Base-by-base conservation (phyloP, 2,888 invertebrate genomes). In the Stenodema calcarata region DNA sequence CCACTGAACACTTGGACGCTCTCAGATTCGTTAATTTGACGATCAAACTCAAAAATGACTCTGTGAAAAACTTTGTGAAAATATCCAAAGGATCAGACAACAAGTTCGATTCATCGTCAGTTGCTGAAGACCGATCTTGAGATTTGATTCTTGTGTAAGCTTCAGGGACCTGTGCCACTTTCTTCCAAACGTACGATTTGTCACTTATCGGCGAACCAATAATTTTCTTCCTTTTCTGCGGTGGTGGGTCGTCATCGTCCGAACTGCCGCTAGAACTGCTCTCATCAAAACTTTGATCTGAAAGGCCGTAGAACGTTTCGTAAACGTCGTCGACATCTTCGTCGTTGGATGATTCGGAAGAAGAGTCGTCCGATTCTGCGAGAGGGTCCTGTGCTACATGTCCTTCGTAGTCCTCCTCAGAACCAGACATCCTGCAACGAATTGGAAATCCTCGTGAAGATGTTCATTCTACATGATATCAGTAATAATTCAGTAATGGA, bases 31-130 rank as follows among this genome's bases (percentile, higher is more conserved):
- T 69, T 4, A 70, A 35, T 69, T 62, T 62, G 41, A 62, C 62
- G 23, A 35, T 28, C 23, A 70, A n/a, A 23, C 41, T 28, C 3
- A 82, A 16, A n/a, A 84, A 70, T n/a, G 84, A 47, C 4, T 84
- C 84, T 1, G 70, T 44, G 75, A 84, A 84, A 16, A 30, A 73
- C 16, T 75, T 75, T 11, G 44, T 73, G 44, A 84, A 84, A 18
- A 84, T 69, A 18, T 30, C 18, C 18, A 41, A 18, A 14, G 82
- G 82, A 18, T 82, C 82, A 23, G 44, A 23, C 6, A 23, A 78
- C 4, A 78, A 18, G 18, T 44, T 14, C 23, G 44, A 27, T 3
- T 50, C 23, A 75, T 4, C 11, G 30, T 69, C n/a, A 14, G 16
- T 14, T 9, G 42, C 0, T 28, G 35, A 18, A 4, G 30, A 14